Percentiles rank a stretch among this genome's conserved stretches.
Conservation (phyloP, 2,113 vertebrate genomes). For the Pogonocichla stellata region DNA sequence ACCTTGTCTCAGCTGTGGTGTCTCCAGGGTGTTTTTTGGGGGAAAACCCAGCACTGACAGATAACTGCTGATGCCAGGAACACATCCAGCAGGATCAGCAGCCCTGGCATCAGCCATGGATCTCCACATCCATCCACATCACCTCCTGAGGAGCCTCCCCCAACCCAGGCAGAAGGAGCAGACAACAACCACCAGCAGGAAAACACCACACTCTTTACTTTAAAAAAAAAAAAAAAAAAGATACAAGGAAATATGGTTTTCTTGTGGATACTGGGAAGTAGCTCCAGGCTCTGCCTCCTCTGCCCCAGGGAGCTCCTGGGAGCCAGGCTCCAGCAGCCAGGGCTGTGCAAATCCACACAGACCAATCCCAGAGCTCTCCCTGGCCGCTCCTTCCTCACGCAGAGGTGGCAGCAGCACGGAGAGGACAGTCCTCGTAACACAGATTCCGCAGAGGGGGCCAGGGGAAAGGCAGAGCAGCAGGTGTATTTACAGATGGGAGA, state of each 20-base stretch:
- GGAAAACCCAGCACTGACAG: accelerated
- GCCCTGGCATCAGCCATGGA: not conserved
- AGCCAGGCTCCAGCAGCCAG: not conserved
- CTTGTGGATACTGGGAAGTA: not conserved
- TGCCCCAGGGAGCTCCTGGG: accelerated
- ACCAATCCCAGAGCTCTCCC: not conserved
- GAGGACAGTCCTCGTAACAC: not conserved
- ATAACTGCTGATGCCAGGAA: not conserved
- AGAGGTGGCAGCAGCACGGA: not conserved
- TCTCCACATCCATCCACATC: not conserved
- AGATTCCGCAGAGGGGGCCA: accelerated
- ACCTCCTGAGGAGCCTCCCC: not conserved
- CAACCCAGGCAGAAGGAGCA: not conserved
- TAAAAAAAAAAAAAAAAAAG: not conserved
- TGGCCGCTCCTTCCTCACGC: not conserved
- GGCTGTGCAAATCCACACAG: not conserved
- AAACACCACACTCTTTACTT: not conserved
- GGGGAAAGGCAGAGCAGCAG: not conserved
- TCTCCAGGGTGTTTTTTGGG: not conserved
- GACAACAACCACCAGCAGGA: accelerated
- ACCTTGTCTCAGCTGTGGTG: not conserved
- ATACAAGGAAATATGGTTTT: not conserved
- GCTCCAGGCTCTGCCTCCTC: accelerated
- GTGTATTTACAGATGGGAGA: not conserved
- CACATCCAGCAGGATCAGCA: not conserved